Evolutionary conservation across 2,797 vertebrate species (phyloP), one percentile per base, ranked within the genome.

Genomic region (Chloroceryle inda): DNA sequence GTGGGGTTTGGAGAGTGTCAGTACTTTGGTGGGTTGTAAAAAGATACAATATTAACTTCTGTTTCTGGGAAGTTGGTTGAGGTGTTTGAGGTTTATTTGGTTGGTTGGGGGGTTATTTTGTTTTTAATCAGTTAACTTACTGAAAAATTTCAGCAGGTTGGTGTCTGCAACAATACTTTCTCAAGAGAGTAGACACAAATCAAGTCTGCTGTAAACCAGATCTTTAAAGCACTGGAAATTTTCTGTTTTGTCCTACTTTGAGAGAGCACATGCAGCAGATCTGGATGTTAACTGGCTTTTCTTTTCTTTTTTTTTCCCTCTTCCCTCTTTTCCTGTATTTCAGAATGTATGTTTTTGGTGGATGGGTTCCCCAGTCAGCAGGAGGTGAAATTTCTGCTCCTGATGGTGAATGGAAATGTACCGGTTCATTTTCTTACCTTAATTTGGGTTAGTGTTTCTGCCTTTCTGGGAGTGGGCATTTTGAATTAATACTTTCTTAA

Each of bases 341-440:
- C 96, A 99, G 99, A 98, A 99, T 99, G 99, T 99, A 98, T 97
- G 96, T 99, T 91, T 99, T 99, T 97, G 99, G 99, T 76, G 99
- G 99, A 93, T 99, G 99, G 99, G 98, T 99, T 96, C 99, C 99
- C 74, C 98, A 98, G 79, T 97, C 98, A 67, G 98, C 98, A 80
- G 97, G 98, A 31, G 98, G 97, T 90, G 97, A 97, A 63, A 92
- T 97, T 62, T 97, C 97, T 52, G 45, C 98, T 89, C 94, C 97
- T 93, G 99, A 98, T 95, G 98, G 98, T 63, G 98, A 99, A 94
- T 99, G 99, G 99, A 98, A 99, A 94, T 99, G 99, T 96, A 99
- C 99, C 5, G 98, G 98, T 97, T 99, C 99, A 50, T 97, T 99
- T 97, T 99, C 97, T 86, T 98, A 98, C n/a, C 98, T 99, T 86